Conservation (phyloP, 2,888 invertebrate genomes). For the Apamea sordens region DNA sequence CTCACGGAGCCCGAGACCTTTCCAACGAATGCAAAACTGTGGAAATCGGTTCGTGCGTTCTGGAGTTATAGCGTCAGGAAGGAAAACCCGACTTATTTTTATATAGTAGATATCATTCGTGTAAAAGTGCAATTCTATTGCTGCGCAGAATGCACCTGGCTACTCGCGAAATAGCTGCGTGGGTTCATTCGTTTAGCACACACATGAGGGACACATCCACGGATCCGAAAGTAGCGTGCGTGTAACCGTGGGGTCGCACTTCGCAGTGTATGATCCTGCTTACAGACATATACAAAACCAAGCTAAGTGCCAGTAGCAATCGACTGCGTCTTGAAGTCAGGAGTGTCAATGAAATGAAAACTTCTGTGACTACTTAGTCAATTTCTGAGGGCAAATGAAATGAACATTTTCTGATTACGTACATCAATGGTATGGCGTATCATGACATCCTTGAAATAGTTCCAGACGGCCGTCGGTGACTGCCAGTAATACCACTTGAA, state of each 20-base stretch:
- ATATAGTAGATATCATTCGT: too few relatives aligned
- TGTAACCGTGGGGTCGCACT: background rate
- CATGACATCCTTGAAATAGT: slow-evolving; percentile 83
- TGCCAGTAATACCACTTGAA: slow-evolving; percentile 86
- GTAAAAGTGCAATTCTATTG: too few relatives aligned
- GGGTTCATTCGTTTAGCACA: background rate
- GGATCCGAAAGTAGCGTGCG: background rate
- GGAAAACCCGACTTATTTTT: too few relatives aligned
- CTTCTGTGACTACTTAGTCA: background rate
- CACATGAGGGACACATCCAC: background rate
- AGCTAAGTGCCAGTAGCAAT: background rate
- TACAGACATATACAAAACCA: background rate
- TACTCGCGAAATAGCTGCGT: too few relatives aligned
- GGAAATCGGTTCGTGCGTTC: too few relatives aligned
- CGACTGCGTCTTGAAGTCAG: too few relatives aligned
- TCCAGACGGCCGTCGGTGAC: slow-evolving; percentile 79
- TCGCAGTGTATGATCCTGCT: background rate
- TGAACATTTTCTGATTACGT: background rate
- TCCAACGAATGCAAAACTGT: too few relatives aligned
- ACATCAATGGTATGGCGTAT: slow-evolving; percentile 84
- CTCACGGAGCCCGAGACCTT: too few relatives aligned
- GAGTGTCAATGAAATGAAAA: background rate
- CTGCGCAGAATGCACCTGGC: background rate
- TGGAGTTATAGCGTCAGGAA: too few relatives aligned
- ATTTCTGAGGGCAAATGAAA: background rate